These are phyloP conservation scores for Anas georgica DNA, from an alignment of 2,797 vertebrate genomes.

Conservation along the genomic window DNA sequence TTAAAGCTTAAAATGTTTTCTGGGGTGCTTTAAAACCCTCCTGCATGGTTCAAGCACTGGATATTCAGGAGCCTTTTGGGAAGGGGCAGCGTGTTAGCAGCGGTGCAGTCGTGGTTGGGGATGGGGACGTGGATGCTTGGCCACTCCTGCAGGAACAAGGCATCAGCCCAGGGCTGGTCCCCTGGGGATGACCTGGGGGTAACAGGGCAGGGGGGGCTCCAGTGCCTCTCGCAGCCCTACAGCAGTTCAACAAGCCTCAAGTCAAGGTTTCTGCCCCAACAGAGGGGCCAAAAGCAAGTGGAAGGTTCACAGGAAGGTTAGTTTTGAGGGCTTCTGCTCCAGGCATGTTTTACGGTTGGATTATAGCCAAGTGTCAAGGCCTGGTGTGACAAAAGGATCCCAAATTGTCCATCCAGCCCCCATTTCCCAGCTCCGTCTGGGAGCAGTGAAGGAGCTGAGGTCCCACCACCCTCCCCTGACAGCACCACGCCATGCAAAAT, in stretches of 20 bases:
- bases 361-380: neutral
- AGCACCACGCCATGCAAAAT: neutral
- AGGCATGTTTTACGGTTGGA: neutral
- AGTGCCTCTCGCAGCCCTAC: neutral
- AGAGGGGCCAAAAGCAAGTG: neutral
- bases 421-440: neutral
- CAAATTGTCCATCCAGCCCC: neutral
- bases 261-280: accelerated
- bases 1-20: constrained; percentile 40
- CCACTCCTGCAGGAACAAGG: accelerated
- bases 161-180: neutral
- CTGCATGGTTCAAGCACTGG: neutral
- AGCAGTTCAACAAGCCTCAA: neutral
- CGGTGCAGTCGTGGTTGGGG: accelerated
- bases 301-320: neutral
- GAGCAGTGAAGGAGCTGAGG: neutral
- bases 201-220: neutral
- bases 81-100: neutral
- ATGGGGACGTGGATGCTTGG: neutral
- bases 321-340: neutral
- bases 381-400: accelerated
- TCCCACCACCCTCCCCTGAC: neutral
- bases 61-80: neutral
- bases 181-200: neutral
- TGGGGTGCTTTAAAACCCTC: neutral